A percentile compares a stretch with the other conserved stretches of the same genome.
These are phyloP conservation scores for Anarhynchus alexandrinus DNA, from an alignment of 2,113 vertebrate genomes.

Conservation along the genomic window DNA sequence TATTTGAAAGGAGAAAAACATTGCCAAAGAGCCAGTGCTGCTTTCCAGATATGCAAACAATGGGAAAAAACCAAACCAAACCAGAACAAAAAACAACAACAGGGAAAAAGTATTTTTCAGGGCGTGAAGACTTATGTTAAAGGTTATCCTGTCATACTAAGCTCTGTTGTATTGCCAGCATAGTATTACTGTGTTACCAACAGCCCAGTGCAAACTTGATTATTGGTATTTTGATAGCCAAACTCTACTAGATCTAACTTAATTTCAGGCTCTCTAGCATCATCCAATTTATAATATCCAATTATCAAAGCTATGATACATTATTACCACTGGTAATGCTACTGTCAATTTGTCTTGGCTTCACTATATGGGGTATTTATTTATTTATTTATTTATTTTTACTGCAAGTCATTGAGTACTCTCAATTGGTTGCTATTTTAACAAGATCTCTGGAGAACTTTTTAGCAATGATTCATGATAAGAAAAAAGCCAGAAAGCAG, in stretches of 20 bases:
- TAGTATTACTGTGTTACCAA: not conserved
- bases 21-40: not conserved
- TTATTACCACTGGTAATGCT: constrained; percentile 8
- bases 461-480: constrained; percentile 39
- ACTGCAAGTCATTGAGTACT: constrained; percentile 24
- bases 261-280: constrained; percentile 59
- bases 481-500: constrained; percentile 35
- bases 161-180: not conserved
- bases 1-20: not conserved
- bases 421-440: constrained; percentile 69
- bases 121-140: not conserved
- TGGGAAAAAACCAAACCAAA: too few species aligned
- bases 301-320: constrained; percentile 61
- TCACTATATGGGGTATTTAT: not conserved
- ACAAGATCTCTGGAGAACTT: constrained; percentile 71
- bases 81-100: not conserved
- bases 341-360: constrained; percentile 50
- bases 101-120: not conserved
- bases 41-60: not conserved
- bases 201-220: not conserved
- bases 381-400: constrained; percentile 36
- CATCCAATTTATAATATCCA: constrained; percentile 41
- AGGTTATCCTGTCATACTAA: not conserved
- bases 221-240: constrained; percentile 39
- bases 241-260: constrained; percentile 23